Percentiles rank a stretch among this genome's conserved stretches.
Evolutionary conservation across 2,113 vertebrate genomes (phyloP).

Genomic region (Ctenodactylus gundi): DNA sequence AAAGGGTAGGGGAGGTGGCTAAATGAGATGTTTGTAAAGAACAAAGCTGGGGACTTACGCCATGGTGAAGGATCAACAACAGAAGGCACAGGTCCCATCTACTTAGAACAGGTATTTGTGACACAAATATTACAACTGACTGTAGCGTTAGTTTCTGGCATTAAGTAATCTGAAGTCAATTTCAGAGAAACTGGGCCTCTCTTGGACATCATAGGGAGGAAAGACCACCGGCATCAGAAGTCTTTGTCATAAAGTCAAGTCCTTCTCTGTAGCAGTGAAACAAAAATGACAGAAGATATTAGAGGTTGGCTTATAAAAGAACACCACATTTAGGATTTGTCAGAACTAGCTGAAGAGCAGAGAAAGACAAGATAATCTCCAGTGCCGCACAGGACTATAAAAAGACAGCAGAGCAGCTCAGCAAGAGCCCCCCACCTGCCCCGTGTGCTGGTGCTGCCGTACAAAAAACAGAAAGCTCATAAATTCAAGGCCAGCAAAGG

Average conservation of each 20-base stretch:
- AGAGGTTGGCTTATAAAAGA: not conserved
- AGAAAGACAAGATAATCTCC: not conserved
- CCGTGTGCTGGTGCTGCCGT: not conserved
- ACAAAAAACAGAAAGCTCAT: not conserved
- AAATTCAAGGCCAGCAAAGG: not conserved
- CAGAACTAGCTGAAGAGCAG: conserved; percentile 4
- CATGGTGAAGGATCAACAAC: not conserved
- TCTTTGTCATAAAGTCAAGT: not conserved
- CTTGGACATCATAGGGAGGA: not conserved
- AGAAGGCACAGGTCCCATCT: not conserved
- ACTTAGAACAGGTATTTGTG: not conserved
- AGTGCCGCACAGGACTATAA: not conserved
- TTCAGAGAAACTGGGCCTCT: not conserved
- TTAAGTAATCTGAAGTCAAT: not conserved
- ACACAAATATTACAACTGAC: not conserved
- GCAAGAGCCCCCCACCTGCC: not conserved
- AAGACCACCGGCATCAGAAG: not conserved
- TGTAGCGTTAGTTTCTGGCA: not conserved
- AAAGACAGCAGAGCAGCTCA: not conserved
- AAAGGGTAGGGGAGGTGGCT: not conserved
- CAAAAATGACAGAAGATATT: not conserved
- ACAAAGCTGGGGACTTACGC: not conserved
- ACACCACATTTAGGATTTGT: not conserved
- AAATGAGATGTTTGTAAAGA: not conserved
- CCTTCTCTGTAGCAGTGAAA: not conserved